phyloP scores from a whole-genome alignment of 2,888 invertebrate species.

The Uropetala carovei region DNA sequence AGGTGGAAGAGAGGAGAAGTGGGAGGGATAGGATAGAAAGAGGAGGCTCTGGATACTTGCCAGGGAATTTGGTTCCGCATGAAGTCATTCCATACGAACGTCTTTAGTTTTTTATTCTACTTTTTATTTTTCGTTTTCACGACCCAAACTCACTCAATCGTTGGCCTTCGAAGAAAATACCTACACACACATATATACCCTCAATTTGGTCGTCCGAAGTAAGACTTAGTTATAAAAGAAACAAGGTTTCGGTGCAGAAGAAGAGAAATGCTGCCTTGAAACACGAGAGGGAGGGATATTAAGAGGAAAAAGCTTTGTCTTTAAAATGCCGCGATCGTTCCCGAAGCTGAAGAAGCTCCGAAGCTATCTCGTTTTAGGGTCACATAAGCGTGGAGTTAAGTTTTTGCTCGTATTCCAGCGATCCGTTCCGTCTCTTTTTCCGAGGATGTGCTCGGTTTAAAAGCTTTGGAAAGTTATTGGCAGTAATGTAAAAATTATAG shows the following conservation, averaged over 20 bases:
- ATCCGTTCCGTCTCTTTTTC: not conserved
- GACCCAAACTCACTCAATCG: slow-evolving; percentile 33
- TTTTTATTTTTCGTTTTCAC: slow-evolving; percentile 42
- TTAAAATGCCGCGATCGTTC: slow-evolving; percentile 9
- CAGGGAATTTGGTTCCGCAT: slow-evolving; percentile 57
- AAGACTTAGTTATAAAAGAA: not conserved
- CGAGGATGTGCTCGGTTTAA: not conserved
- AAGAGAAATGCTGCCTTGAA: not conserved
- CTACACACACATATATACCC: slow-evolving; percentile 19
- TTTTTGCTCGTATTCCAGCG: not conserved
- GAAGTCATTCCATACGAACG: slow-evolving; percentile 58
- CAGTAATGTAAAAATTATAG: no score
- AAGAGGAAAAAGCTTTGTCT: not conserved
- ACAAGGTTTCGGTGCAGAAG: not conserved
- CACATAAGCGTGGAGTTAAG: not conserved
- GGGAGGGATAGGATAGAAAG: not conserved
- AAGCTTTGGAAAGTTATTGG: not conserved
- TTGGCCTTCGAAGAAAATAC: slow-evolving; percentile 12
- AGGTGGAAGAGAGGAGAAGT: slow-evolving; percentile 49
- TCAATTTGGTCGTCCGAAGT: slow-evolving; percentile 14
- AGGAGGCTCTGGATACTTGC: slow-evolving; percentile 27
- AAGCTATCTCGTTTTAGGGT: not conserved
- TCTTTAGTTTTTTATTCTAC: slow-evolving; percentile 30
- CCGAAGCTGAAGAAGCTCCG: not conserved
- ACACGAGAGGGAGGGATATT: not conserved